These are phyloP conservation scores for Cheilosia impressa DNA, from an alignment of 2,888 invertebrate species.

Conservation along the genomic window DNA sequence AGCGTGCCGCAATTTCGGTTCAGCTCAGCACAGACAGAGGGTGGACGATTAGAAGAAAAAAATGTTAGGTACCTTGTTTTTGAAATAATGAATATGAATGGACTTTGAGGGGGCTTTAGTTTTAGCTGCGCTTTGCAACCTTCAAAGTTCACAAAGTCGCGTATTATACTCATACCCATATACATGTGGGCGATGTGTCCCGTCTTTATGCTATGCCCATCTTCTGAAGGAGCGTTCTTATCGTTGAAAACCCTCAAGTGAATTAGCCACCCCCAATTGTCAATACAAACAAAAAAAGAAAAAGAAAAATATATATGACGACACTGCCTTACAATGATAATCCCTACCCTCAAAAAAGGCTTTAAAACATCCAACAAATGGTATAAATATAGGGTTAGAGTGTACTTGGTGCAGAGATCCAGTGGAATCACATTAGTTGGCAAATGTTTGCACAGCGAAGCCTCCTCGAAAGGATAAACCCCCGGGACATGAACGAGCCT, in stretches of 20 bases:
- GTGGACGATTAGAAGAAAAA: slow-evolving; percentile 9
- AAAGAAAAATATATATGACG: not conserved
- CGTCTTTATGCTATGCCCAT: not conserved
- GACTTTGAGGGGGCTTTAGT: not conserved
- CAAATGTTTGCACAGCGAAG: slow-evolving; percentile 58
- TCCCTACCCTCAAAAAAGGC: slow-evolving; percentile 33
- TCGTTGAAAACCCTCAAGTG: slow-evolving; percentile 15
- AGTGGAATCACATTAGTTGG: slow-evolving; percentile 60
- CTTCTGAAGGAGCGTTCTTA: not conserved
- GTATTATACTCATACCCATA: not conserved
- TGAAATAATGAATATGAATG: slow-evolving; percentile 51
- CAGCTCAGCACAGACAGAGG: not conserved
- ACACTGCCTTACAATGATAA: slow-evolving; percentile 11
- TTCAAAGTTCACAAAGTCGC: slow-evolving; percentile 1
- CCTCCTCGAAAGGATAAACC: slow-evolving; percentile 50
- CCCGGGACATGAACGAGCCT: slow-evolving; percentile 21
- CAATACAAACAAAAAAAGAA: slow-evolving; percentile 22
- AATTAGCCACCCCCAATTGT: slow-evolving; percentile 17
- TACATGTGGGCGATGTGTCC: not conserved
- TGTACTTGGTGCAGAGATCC: slow-evolving; percentile 37
- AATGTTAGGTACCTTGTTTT: slow-evolving; percentile 27
- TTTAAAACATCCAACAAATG: slow-evolving; percentile 45
- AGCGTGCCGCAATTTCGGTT: slow-evolving; percentile 5
- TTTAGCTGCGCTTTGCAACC: not conserved
- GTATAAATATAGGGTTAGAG: slow-evolving; percentile 49